A percentile compares a stretch with the other conserved stretches of the same genome.
These are phyloP conservation scores for Sebastes wilsoni DNA, from an alignment of 2,797 vertebrate genomes.

Conservation along the genomic window DNA sequence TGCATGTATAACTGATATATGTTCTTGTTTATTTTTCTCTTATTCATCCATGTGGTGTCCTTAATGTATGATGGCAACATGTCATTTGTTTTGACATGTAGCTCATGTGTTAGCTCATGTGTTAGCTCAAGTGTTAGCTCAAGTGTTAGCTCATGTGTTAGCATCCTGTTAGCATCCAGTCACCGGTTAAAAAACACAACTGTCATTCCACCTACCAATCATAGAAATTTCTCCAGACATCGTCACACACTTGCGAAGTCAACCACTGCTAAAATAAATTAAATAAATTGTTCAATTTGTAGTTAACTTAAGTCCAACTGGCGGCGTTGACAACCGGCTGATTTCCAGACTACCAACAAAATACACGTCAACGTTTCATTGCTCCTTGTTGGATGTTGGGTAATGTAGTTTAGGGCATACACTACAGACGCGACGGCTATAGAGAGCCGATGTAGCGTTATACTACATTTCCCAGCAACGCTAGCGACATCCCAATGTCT, in stretches of 20 bases:
- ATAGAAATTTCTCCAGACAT: conserved; percentile 85
- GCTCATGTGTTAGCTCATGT: not conserved
- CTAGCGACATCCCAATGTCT: not conserved
- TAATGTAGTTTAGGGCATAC: conserved; percentile 63
- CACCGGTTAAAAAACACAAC: not conserved
- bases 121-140: too few species aligned
- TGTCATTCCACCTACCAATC: conserved; percentile 76
- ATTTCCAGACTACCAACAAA: conserved; percentile 22
- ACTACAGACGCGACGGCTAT: rapidly evolving
- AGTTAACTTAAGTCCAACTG: not conserved
- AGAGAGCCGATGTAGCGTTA: rapidly evolving
- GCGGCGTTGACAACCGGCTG: not conserved
- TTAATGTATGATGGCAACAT: too few species aligned
- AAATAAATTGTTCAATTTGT: not conserved
- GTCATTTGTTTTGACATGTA: too few species aligned
- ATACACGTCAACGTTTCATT: conserved; percentile 77
- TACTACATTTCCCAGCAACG: conserved; percentile 65
- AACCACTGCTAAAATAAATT: not conserved
- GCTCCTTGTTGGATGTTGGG: conserved; percentile 45
- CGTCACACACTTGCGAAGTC: not conserved
- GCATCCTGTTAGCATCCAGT: not conserved
- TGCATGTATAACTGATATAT: too few species aligned
- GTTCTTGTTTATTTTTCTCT: too few species aligned
- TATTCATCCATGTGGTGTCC: too few species aligned
- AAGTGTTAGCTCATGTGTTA: not conserved